A percentile compares a stretch with the other conserved stretches of the same genome.
These are phyloP conservation scores for Falco concolor DNA, from an alignment of 2,797 vertebrate species.

Conservation along the genomic window DNA sequence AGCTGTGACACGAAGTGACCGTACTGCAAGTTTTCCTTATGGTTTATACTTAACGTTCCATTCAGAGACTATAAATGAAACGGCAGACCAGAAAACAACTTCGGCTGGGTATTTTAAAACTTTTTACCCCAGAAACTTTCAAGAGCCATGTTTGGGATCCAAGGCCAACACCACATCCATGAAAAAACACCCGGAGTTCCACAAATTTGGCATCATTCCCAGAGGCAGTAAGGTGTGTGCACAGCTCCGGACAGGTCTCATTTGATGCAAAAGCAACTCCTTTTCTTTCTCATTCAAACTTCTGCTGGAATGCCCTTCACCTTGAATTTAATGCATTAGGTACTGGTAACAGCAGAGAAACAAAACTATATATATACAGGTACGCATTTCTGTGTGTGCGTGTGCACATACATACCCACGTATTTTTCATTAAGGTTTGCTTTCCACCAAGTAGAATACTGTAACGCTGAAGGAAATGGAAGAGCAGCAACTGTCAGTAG, in stretches of 20 bases:
- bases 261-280: not conserved
- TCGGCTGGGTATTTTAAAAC: not conserved
- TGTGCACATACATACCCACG: fast-evolving
- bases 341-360: not conserved
- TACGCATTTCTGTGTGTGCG: fast-evolving
- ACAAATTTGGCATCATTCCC: not conserved
- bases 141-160: not conserved
- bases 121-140: not conserved
- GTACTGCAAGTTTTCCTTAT: not conserved
- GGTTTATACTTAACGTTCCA: not conserved
- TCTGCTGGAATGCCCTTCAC: not conserved
- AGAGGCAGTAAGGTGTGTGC: not conserved
- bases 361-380: not conserved
- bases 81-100: not conserved
- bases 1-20: not conserved
- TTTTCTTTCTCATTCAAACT: not conserved
- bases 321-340: not conserved
- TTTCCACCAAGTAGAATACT: not conserved
- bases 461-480: not conserved
- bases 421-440: not conserved
- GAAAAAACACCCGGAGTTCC: not conserved
- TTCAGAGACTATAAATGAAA: not conserved
- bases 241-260: not conserved
- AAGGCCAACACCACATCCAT: not conserved
- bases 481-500: not conserved